Evolutionary conservation across 2,113 vertebrate species (phyloP).

Genomic region (Callochromis pleurospilus): DNA sequence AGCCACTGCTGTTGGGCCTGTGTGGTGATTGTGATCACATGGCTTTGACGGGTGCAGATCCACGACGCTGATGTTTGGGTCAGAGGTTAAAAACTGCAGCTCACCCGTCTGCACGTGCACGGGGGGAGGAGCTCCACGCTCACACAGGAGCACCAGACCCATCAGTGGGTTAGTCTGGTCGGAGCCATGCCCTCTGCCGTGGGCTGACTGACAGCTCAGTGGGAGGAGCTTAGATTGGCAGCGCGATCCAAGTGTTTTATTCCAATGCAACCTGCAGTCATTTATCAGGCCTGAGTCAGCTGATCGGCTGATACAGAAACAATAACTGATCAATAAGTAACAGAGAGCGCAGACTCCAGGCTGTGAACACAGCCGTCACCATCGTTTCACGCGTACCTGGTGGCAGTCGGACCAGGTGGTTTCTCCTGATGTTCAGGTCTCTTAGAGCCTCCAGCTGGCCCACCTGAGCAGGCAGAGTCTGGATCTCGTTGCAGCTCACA

Average conservation of each 20-base stretch:
- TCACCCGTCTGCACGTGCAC: rapidly evolving
- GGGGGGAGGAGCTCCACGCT: background rate
- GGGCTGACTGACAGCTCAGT: background rate
- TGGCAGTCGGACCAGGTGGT: conserved; percentile 86
- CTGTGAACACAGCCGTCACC: rapidly evolving
- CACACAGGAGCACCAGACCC: background rate
- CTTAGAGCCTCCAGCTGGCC: conserved; percentile 83
- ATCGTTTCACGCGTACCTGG: conserved; percentile 69
- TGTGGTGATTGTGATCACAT: background rate
- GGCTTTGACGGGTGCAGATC: rapidly evolving
- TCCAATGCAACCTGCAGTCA: background rate
- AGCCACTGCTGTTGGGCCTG: background rate
- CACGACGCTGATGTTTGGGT: background rate
- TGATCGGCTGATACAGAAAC: background rate
- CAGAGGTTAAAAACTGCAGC: background rate
- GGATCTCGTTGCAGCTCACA: conserved; percentile 97
- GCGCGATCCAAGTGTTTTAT: background rate
- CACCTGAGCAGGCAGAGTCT: conserved; percentile 88
- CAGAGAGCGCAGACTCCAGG: background rate
- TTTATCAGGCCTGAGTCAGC: background rate
- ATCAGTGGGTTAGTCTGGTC: background rate
- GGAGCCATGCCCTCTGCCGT: background rate
- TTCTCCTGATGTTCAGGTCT: conserved; percentile 92
- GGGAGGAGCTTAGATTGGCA: background rate
- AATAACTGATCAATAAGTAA: background rate